A percentile compares a stretch with the other conserved stretches of the same genome.
These are phyloP conservation scores for Myripristis jacobus DNA, from an alignment of 2,797 vertebrate species.

Conservation along the genomic window DNA sequence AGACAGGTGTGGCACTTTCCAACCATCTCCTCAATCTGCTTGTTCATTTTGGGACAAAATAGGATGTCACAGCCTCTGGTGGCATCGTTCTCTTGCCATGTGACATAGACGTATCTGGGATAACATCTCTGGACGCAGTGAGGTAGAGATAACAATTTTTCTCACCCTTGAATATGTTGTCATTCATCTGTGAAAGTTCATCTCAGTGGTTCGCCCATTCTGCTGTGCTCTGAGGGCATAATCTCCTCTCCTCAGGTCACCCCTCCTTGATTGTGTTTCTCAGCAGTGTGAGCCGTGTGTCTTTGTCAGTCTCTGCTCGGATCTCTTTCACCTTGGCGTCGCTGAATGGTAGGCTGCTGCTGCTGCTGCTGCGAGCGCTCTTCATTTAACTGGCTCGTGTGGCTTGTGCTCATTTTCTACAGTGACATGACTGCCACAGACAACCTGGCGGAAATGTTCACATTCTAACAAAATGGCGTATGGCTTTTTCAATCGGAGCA, in stretches of 20 bases:
- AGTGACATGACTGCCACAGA: neutral
- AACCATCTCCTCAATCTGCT: neutral
- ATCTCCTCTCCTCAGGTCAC: constrained; percentile 5
- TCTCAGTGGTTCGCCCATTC: constrained; percentile 30
- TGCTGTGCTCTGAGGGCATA: constrained; percentile 7
- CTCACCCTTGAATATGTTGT: constrained; percentile 49
- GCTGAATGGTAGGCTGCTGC: constrained; percentile 32
- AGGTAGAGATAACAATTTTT: constrained; percentile 27
- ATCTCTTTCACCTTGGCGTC: constrained; percentile 21
- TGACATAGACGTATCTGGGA: neutral
- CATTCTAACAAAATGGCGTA: constrained; percentile 33
- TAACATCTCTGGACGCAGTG: constrained; percentile 12
- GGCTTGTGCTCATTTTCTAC: constrained; percentile 32
- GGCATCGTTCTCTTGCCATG: neutral
- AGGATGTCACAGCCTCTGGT: constrained; percentile 8
- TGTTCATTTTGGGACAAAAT: constrained; percentile 7
- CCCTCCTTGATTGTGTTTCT: neutral
- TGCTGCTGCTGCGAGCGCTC: constrained; percentile 15
- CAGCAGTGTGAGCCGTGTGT: constrained; percentile 4
- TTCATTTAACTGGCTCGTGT: constrained; percentile 5
- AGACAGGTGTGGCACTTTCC: neutral
- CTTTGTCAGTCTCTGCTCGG: constrained; percentile 10
- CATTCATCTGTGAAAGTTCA: constrained; percentile 6
- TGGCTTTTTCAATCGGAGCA: constrained; percentile 41
- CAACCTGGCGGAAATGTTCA: constrained; percentile 21